Percentiles rank a stretch among this genome's conserved stretches.
Evolutionary conservation across 2,888 invertebrate genomes (phyloP).

Genomic region (Eupithecia centaureata): DNA sequence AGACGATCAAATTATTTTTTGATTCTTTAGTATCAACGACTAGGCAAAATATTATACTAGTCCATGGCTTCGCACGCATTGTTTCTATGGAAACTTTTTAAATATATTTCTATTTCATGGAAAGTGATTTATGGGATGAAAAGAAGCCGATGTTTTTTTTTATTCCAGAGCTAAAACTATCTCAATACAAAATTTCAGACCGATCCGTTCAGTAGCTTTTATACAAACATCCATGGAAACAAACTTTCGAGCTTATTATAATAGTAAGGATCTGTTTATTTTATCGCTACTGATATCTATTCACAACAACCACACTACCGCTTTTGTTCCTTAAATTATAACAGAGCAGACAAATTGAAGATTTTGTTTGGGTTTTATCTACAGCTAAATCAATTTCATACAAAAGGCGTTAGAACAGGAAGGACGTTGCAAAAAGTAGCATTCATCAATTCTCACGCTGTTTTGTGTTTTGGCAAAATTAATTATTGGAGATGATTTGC

Average conservation of each 20-base stretch:
- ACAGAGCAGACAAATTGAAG: constrained; percentile 41
- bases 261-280: no score
- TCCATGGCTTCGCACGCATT: no score
- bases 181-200: no score
- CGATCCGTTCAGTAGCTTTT: no score
- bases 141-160: no score
- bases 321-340: constrained; percentile 17
- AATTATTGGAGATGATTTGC: constrained; percentile 28
- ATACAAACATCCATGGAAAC: no score
- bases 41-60: no score
- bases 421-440: constrained; percentile 38
- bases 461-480: constrained; percentile 36
- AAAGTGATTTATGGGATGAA: no score
- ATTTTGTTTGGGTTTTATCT: constrained; percentile 50
- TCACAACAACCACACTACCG: neutral
- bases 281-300: neutral
- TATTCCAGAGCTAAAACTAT: no score
- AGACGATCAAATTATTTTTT: neutral
- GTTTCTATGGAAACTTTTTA: no score
- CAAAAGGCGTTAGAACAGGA: constrained; percentile 65
- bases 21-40: neutral
- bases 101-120: no score
- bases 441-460: constrained; percentile 41
- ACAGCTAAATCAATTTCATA: constrained; percentile 58
- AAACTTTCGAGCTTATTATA: no score